A percentile compares a stretch with the other conserved stretches of the same genome.
phyloP scores from a whole-genome alignment of 2,888 invertebrate genomes.

The Meteorus colon region DNA sequence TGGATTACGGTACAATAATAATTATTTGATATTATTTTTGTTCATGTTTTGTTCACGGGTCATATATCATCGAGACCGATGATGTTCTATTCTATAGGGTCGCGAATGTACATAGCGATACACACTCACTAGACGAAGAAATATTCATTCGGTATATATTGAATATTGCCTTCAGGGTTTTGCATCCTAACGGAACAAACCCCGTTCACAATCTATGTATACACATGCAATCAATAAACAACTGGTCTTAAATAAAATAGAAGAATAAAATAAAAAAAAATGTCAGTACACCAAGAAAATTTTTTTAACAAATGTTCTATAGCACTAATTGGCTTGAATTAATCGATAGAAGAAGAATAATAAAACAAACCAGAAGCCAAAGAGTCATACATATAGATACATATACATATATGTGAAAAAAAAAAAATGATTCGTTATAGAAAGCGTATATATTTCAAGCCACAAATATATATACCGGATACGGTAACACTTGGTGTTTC shows the following conservation, averaged over 20 bases:
- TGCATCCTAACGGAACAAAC: constrained; percentile 13
- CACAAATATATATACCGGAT: constrained; percentile 21
- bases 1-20: constrained; percentile 25
- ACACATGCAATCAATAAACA: background rate
- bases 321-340: constrained; percentile 14
- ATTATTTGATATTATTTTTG: constrained; percentile 19
- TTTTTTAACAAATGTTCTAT: background rate
- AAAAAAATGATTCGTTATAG: constrained; percentile 15
- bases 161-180: constrained; percentile 14
- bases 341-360: constrained; percentile 18
- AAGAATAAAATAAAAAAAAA: background rate
- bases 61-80: constrained; percentile 1
- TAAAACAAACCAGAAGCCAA: constrained; percentile 16
- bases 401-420: background rate
- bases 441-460: constrained; percentile 25
- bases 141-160: constrained; percentile 15
- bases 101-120: background rate
- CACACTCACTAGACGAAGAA: background rate
- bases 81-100: constrained; percentile 14
- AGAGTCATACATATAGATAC: background rate
- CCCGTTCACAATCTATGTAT: background rate
- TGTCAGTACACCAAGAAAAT: background rate
- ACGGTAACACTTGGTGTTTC: constrained; percentile 11
- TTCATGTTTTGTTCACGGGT: background rate
- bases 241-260: constrained; percentile 1